Evolutionary conservation across 2,113 vertebrate genomes (phyloP).

Genomic region (Catharus bicknelli): DNA sequence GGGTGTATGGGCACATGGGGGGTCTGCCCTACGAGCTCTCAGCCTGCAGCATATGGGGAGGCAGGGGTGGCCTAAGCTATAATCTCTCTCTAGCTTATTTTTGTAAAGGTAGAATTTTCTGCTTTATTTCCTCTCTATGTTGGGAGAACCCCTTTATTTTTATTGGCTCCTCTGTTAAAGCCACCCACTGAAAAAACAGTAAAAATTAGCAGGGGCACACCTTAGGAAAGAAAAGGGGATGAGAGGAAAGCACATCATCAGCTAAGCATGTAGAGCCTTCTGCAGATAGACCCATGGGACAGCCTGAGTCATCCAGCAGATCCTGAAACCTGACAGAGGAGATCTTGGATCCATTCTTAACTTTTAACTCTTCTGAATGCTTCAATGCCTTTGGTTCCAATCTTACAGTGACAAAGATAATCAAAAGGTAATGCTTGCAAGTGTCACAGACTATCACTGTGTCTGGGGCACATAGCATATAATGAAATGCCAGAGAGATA

Average conservation of each 20-base stretch:
- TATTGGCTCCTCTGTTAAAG: background rate
- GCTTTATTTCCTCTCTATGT: background rate
- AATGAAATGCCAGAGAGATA: rapidly evolving
- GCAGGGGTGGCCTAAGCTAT: background rate
- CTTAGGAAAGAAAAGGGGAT: background rate
- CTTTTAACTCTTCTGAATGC: background rate
- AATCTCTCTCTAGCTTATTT: background rate
- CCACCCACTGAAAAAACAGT: background rate
- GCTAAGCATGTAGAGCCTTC: background rate
- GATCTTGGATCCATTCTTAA: background rate
- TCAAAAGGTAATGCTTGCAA: background rate
- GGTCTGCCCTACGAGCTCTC: rapidly evolving
- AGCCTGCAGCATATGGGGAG: background rate
- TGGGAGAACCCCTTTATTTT: background rate
- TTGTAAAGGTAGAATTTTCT: background rate
- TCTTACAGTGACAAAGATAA: background rate
- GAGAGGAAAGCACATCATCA: background rate
- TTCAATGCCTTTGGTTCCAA: background rate
- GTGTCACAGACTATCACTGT: background rate
- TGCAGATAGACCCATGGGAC: background rate
- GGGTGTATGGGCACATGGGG: rapidly evolving
- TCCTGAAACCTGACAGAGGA: background rate
- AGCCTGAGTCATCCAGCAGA: background rate
- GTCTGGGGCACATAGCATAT: background rate
- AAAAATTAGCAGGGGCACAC: background rate